Evolutionary conservation across 2,888 invertebrate genomes (phyloP), one percentile per base, ranked within the genome.

Genomic region (Acleris literana): DNA sequence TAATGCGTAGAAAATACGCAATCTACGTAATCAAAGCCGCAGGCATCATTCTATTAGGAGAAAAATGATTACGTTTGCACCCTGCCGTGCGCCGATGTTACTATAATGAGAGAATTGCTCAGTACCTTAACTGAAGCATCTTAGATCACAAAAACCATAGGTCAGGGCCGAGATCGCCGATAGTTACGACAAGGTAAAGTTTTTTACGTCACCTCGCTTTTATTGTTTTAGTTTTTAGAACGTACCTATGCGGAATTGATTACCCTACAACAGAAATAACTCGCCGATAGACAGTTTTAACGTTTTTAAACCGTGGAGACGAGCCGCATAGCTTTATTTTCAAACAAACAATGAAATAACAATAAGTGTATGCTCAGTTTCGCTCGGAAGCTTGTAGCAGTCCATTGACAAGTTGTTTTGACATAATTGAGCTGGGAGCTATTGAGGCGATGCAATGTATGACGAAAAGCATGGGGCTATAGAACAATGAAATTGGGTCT

Each of bases 121-220:
- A 29, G 29, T 22, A 49, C 44, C 49, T n/a, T 16, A 44, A 46
- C 33, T 49, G 18, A n/a, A 55, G 49, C 22, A 52, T 49, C 25
- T 49, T 6, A 22, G 16, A 33, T 20, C 18, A 33, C 20, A 66
- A 66, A 62, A 66, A 61, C 56, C 18, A 61, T 61, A 62, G 66
- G 66, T 66, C 66, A 62, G 39, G 66, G 66, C 13, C 57, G 33
- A 39, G 61, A 61, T 62, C 61, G 61, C 46, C 56, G 25, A 55
- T 49, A 52, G 49, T 48, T 49, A 56, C 29, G n/a, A 22, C 55
- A 51, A 63, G 63, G 56, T 13, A 44, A 44, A 3, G 60, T 53
- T 66, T 66, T 66, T 62, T 16, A 6, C 22, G 17, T 52, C 17
- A 46, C 61, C 61, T 66, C 61, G 46, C 33, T 0, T 7, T 57